Base-by-base conservation (phyloP, 2,888 invertebrate species). In the Ernsta delagoae region DNA sequence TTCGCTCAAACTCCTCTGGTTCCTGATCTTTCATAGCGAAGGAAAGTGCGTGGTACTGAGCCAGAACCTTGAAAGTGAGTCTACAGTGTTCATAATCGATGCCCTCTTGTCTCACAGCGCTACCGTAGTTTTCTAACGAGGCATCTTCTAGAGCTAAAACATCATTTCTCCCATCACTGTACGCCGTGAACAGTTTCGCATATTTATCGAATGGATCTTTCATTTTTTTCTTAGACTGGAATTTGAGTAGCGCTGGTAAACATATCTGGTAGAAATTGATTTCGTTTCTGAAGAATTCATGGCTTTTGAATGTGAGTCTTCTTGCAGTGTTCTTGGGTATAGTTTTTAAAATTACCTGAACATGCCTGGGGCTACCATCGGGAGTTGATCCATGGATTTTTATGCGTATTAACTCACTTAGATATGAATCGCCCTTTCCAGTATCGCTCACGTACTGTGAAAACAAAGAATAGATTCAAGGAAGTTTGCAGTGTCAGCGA, bases 251-350 rank as follows among this genome's bases (percentile, higher is more conserved):
- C 0, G 75, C 85, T 7, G 94, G 93, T 72, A 95, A 84, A 1
- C 94, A 92, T 72, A 84, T 85, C 50, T 88, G 86, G 81, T 96
- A 97, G 80, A 96, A 96, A 64, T 88, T 86, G 0, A 95, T 95
- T 85, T 97, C 96, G 78, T 96, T 96, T 71, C 89, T 88, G 77
- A 96, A 97, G 81, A 96, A 96, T 60, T 95, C 96, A 3, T 89
- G 79, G 50, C 95, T 95, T 69, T 95, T 92, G 75, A 94, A 96
- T 0, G 96, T 95, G 39, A 95, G 94, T 0, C 95, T 92, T 39
- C 96, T 86, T 0, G 94, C 95, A 0, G 94, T 71, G 77, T 95
- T 96, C 64, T 92, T 93, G 0, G 96, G 96, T 74, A 96, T 92
- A n/a, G 92, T 93, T 83, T 97, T 97, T 0, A 96, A 89, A 11